Percentiles rank a stretch among this genome's conserved stretches.
phyloP scores from a whole-genome alignment of 2,888 invertebrate species.

The Hybos culiciformis region DNA sequence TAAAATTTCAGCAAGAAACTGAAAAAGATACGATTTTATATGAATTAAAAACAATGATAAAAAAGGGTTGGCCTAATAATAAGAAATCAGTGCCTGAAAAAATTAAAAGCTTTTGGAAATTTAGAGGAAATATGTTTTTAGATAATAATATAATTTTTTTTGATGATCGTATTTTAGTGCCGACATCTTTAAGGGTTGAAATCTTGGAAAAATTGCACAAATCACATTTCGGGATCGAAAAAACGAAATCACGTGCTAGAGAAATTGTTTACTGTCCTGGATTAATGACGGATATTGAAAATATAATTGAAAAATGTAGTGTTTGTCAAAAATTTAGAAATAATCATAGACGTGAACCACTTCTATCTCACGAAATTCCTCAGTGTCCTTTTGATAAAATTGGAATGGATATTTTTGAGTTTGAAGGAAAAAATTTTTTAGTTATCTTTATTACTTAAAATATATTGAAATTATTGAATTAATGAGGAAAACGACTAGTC shows the following conservation, averaged over 20 bases:
- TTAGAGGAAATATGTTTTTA: neutral
- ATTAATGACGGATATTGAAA: no score
- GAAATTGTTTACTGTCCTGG: constrained; percentile 7
- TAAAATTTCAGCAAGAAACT: neutral
- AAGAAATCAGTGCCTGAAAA: neutral
- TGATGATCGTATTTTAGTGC: constrained; percentile 3
- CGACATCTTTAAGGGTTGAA: neutral
- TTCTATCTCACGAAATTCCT: constrained; percentile 2
- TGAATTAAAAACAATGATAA: neutral
- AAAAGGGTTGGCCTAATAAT: constrained; percentile 3
- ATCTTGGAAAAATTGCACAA: constrained; percentile 3
- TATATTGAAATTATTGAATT: constrained; percentile 12
- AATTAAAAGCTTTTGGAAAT: constrained; percentile 4
- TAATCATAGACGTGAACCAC: neutral
- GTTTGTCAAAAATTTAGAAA: constrained; percentile 7
- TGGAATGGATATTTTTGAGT: constrained; percentile 17
- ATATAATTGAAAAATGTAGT: no score
- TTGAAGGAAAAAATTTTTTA: constrained; percentile 11
- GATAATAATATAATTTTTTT: constrained; percentile 2
- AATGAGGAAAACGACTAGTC: neutral
- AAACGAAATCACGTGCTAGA: constrained; percentile 6
- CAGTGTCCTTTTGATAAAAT: constrained; percentile 15
- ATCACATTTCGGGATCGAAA: constrained; percentile 7
- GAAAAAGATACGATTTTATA: neutral
- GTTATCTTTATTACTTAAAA: constrained; percentile 15